phyloP scores from a whole-genome alignment of 2,888 invertebrate genomes.

The Mantis religiosa region DNA sequence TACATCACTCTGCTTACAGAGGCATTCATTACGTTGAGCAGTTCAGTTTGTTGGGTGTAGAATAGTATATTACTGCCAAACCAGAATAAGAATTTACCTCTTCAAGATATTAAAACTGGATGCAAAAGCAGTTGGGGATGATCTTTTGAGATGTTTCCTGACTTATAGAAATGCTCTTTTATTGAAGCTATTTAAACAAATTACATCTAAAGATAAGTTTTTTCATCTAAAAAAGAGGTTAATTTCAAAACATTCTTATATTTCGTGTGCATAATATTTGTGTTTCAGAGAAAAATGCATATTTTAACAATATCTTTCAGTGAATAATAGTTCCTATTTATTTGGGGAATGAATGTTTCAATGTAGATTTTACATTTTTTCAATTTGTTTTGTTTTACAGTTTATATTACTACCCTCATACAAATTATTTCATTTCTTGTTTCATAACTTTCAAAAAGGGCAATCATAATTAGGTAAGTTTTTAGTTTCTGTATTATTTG shows the following conservation, averaged over 20 bases:
- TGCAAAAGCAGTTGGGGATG: too few relatives aligned
- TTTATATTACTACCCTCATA: not conserved
- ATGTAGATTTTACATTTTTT: not conserved
- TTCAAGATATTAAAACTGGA: too few relatives aligned
- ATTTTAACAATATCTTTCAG: not conserved
- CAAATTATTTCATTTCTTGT: conserved; percentile 23
- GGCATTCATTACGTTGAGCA: too few relatives aligned
- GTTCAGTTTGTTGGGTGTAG: too few relatives aligned
- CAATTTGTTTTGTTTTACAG: not conserved
- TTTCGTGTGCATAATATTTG: not conserved
- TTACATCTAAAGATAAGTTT: too few relatives aligned
- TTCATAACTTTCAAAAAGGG: conserved; percentile 26
- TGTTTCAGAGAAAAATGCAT: not conserved
- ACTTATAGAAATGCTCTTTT: not conserved
- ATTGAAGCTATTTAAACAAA: not conserved
- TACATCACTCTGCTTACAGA: too few relatives aligned
- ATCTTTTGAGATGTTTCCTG: not conserved
- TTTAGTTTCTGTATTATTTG: not conserved
- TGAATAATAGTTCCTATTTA: not conserved
- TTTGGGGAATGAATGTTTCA: not conserved
- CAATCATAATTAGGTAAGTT: conserved; percentile 17
- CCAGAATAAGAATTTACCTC: too few relatives aligned
- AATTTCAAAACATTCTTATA: not conserved
- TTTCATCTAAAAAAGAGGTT: too few relatives aligned
- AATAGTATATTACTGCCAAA: too few relatives aligned